Conservation (phyloP, 2,113 vertebrate genomes). For the Butorides virescens region DNA sequence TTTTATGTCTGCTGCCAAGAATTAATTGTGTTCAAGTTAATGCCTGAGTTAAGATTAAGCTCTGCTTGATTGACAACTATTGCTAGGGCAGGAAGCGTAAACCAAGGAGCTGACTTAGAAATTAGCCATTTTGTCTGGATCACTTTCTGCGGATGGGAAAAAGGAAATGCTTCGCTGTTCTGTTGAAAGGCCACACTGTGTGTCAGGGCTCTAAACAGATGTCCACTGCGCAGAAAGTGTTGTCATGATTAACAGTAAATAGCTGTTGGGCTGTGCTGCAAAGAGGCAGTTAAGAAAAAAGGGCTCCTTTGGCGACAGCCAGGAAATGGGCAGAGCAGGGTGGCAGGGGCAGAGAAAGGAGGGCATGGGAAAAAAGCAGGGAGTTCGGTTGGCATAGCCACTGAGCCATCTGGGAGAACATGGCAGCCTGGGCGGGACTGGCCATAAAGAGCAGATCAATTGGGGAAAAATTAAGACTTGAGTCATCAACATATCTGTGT, state of each 20-base stretch:
- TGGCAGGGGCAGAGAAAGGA: background rate
- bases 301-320: background rate
- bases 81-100: background rate
- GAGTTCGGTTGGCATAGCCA: background rate
- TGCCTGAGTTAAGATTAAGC: conserved; percentile 45
- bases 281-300: background rate
- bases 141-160: background rate
- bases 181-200: background rate
- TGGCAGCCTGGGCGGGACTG: background rate
- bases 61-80: conserved; percentile 52
- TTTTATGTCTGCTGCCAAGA: conserved; percentile 34
- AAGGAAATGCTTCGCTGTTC: background rate
- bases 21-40: conserved; percentile 67
- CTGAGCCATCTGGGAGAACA: background rate
- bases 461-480: background rate
- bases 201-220: background rate
- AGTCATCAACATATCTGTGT: background rate
- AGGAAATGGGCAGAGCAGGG: background rate
- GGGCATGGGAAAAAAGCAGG: background rate
- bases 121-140: background rate
- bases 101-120: background rate
- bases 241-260: background rate
- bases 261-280: background rate
- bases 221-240: background rate
- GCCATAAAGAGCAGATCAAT: background rate